Evolutionary conservation across 2,888 invertebrate genomes (phyloP), one percentile per base, ranked within the genome.

Genomic region (Synanthedon andrenaeformis): DNA sequence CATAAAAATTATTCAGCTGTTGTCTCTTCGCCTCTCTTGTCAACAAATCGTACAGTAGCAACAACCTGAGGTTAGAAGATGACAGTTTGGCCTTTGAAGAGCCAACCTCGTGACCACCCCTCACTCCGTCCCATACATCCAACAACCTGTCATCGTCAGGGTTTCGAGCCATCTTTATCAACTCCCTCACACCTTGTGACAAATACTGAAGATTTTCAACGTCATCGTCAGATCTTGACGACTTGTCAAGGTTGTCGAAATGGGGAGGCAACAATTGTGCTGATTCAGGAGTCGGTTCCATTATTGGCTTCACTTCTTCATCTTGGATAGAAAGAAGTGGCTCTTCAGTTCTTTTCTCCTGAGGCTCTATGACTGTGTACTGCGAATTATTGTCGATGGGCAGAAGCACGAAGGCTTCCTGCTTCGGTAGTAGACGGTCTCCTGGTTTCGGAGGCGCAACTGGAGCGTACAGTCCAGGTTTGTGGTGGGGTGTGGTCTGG

Each of bases 1-100:
- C 91, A 58, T 84, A 82, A 61, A 85, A 92, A 62, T 91, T 91
- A 4, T 90, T 90, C 4, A 91, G 80, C 42, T 89, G 88, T 60
- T 91, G 88, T 55, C 82, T 89, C 66, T 92, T 92, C 1, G 92
- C 90, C 57, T 92, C 92, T 58, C 92, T 89, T 67, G 91, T 92
- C 52, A 92, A 64, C 4, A 89, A 80, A 61, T 92, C 92, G 66
- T 92, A 92, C 41, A 92, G 68, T 19, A 89, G 74, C 55, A 91
- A 69, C 52, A 92, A 72, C 51, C 91, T 87, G 52, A 91, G 79
- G 56, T 91, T 90, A 0, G 92, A 89, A 1, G 82, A 78, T 0
- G 90, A 91, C 2, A 90, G 79, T 51, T 91, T 90, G 1, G 84
- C 76, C 64, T 88, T 89, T 35, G 35, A 35, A n/a, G 84, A 78